Percentiles rank a stretch among this genome's conserved stretches.
These are phyloP conservation scores for Azemiops feae DNA, from an alignment of 2,113 vertebrate genomes.

Conservation along the genomic window DNA sequence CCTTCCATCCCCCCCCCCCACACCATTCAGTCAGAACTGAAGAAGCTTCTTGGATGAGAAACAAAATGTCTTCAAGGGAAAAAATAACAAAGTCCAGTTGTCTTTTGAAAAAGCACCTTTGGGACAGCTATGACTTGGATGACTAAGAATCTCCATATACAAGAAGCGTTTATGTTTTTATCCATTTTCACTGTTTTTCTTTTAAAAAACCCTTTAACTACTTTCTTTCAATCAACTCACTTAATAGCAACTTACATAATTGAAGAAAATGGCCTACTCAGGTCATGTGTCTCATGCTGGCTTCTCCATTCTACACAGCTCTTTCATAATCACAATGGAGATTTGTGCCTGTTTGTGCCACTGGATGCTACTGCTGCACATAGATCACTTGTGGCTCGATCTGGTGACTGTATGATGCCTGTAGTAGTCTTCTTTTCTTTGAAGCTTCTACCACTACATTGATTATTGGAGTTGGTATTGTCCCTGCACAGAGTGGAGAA, in stretches of 20 bases:
- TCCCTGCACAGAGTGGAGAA: background rate
- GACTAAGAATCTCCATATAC: background rate
- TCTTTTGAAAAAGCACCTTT: too few species aligned
- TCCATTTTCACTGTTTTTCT: background rate
- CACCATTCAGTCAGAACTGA: too few species aligned
- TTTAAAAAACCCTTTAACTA: background rate
- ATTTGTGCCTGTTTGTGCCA: background rate
- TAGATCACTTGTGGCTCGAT: background rate
- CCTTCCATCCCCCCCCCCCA: too few species aligned
- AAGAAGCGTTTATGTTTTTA: background rate
- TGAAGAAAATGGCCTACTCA: background rate
- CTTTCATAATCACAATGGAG: background rate
- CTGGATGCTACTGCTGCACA: background rate
- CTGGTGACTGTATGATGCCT: background rate
- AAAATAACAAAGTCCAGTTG: too few species aligned
- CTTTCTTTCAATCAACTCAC: background rate
- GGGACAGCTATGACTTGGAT: too few species aligned
- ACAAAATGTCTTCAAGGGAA: too few species aligned
- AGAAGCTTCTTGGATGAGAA: too few species aligned
- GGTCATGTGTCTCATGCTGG: background rate
- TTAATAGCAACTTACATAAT: background rate
- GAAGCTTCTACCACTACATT: background rate
- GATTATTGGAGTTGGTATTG: background rate
- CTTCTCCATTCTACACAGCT: background rate
- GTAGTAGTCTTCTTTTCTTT: background rate